Base-by-base conservation (phyloP, 1,140 invertebrate genomes). In the Drosophila mauritiana region DNA sequence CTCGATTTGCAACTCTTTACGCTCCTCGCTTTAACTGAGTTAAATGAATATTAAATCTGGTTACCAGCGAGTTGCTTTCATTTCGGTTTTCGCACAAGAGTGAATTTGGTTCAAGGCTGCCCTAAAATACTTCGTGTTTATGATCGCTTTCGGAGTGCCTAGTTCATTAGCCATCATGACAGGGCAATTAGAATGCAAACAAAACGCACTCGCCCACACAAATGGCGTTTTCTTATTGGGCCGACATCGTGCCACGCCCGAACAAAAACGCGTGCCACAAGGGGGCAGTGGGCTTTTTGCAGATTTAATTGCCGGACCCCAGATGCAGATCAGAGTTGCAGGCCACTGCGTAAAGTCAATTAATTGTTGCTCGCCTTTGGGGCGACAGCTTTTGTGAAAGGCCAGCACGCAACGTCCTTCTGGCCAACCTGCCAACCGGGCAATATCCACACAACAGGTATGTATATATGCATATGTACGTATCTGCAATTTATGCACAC, bases 291-390 rank as follows among this genome's bases (percentile, higher is more conserved):
- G 42, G 42, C 17, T 20, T 45, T 45, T 45, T 53, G 56, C 37
- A 57, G 51, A 77, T 58, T 73, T 73, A 75, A 80, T 80, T 85
- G 81, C 73, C 78, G 52, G 34, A 37, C 54, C 72, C 49, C 46
- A 67, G 73, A 75, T 75, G 61, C 73, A 57, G 62, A 57, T 57
- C 73, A 76, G 53, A 76, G 72, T 57, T 36, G 68, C 62, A 43
- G 46, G 65, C 77, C 62, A 68, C 73, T 85, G 81, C 62, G 81
- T 78, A 80, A 51, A 80, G 78, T 81, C 81, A 85, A 85, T 85
- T 85, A 85, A 85, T 85, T 85, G 81, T 85, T 85, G 82, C 73
- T 85, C 81, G 82, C 81, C 81, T 85, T 80, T 85, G 77, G 73
- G 81, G 77, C 68, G 81, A 85, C 81, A 85, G 68, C 81, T 65